phyloP scores from a whole-genome alignment of 2,113 vertebrate species.

The Phalacrocorax brasilianus region DNA sequence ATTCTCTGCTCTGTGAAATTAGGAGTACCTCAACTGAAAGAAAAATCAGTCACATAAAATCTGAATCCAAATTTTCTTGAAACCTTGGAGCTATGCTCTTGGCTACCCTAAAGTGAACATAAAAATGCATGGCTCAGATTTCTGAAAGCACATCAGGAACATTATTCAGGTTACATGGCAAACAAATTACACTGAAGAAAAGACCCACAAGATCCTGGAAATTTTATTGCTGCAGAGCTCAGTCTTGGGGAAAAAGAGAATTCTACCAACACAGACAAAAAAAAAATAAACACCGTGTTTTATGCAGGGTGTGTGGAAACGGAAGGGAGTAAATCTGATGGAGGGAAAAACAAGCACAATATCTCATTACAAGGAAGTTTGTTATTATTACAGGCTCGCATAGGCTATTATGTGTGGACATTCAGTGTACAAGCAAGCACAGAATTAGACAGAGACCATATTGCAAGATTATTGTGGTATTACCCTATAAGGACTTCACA shows the following conservation, averaged over 20 bases:
- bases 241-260: not conserved
- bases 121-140: not conserved
- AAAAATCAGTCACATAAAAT: not conserved
- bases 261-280: not conserved
- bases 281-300: not conserved
- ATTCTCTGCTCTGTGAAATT: conserved; percentile 1
- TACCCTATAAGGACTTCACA: not conserved
- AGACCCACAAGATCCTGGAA: not conserved
- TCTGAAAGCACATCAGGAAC: not conserved
- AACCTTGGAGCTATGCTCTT: not conserved
- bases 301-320: not conserved
- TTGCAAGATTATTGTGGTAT: not conserved
- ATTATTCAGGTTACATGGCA: not conserved
- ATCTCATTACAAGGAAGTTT: not conserved
- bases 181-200: not conserved
- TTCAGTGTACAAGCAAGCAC: not conserved
- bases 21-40: not conserved
- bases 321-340: not conserved
- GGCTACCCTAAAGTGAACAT: not conserved
- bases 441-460: not conserved
- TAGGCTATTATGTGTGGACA: not conserved
- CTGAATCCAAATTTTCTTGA: not conserved
- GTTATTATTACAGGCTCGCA: not conserved
- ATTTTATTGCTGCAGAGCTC: not conserved
- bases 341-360: not conserved